Evolutionary conservation across 2,888 invertebrate species (phyloP), one percentile per base, ranked within the genome.

Genomic region (Isoperla grammatica): DNA sequence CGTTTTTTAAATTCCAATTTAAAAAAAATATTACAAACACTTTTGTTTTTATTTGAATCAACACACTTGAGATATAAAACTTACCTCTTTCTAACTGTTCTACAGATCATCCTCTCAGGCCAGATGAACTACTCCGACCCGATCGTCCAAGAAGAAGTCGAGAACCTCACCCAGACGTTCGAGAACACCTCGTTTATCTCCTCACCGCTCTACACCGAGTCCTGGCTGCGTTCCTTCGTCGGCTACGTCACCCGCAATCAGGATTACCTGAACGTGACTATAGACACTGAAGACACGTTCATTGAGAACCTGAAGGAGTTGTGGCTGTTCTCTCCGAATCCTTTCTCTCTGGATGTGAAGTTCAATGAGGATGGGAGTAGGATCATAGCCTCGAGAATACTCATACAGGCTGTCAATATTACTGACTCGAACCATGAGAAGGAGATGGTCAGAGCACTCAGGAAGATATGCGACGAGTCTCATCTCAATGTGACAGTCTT

Each of bases 391-490:
- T 92, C 93, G 48, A 79, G 95, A 61, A 91, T 92, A 70, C 77
- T 95, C 49, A 87, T 95, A 54, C 92, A 94, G 73, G 91, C 93
- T 0, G 87, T 90, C 1, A 90, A 93, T 69, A 90, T 95, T 48
- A 88, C 87, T 57, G 90, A 93, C 56, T 92, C 93, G 0, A 92
- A 92, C 72, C 88, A 90, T 68, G 94, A 94, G 71, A 91, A 93
- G 69, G 90, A 90, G 71, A 93, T 95, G 93, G 92, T 94, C 8
- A 81, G 84, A 68, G 87, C 86, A 56, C 75, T 95, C 12, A 79
- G 94, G 65, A 73, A 82, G 64, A 85, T 94, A 13, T 90, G 91
- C 65, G 76, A 81, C 11, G 83, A 87, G 37, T 90, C 91, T 1
- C 80, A 86, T 2, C 73, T 94, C 11, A 94, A 94, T 70, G 92